Evolutionary conservation across 2,113 vertebrate species (phyloP), one percentile per base, ranked within the genome.

Genomic region (Tiliqua scincoides): DNA sequence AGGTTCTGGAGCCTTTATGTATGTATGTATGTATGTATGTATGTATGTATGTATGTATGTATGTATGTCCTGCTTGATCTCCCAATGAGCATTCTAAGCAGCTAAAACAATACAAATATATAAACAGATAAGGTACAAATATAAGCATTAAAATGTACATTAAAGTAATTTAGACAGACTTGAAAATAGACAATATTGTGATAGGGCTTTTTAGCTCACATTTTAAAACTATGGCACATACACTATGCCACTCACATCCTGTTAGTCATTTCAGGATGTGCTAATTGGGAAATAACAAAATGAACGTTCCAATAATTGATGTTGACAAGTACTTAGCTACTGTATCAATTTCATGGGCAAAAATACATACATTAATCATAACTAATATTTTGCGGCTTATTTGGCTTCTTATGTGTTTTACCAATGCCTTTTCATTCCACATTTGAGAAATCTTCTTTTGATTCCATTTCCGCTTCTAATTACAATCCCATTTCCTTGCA

Each of bases 381-480:
- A 74, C 35, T 83, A 92, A 91, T 35, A 35, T 90, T 91, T 75
- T 91, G 48, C 91, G 87, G 82, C 88, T 86, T 87, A 37, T 93
- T 89, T 92, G 83, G 61, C 89, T 90, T 89, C 87, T 93, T 83
- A 43, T 82, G 52, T 92, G 80, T 88, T 94, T 95, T 94, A 94
- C 87, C 73, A 91, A 93, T 91, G 91, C 54, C 74, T 94, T 95
- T 96, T 93, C 70, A 93, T 80, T 92, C 95, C 88, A 93, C 90
- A 92, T 95, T 92, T 93, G 85, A 88, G 86, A 91, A 93, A 90
- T 91, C 77, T 85, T 90, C 71, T 79, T 88, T 93, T 90, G 82
- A 89, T 95, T 95, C 93, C 85, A 94, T 93, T 96, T 95, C 94
- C 92, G 91, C 91, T 94, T 93, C 95, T 96, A 97, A 96, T 96